A percentile compares a stretch with the other conserved stretches of the same genome.
Evolutionary conservation across 2,113 vertebrate species (phyloP).

Genomic region (Semnornis frantzii): DNA sequence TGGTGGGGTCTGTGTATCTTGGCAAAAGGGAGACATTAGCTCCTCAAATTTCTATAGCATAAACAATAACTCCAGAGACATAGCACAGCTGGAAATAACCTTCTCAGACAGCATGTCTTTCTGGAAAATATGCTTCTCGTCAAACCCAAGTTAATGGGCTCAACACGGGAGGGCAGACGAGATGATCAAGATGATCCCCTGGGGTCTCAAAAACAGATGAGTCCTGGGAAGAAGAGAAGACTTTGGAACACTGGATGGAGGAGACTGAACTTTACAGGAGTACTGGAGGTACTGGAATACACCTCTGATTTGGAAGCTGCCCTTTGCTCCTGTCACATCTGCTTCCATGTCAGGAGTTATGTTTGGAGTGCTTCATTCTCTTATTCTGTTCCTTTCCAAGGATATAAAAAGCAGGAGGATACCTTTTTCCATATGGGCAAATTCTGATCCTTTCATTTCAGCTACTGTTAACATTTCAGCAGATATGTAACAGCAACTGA

Average conservation of each 20-base stretch:
- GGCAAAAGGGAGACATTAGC: background rate
- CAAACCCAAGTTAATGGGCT: background rate
- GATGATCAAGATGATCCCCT: background rate
- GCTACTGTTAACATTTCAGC: background rate
- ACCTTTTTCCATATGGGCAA: background rate
- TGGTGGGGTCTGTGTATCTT: background rate
- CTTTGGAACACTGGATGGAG: background rate
- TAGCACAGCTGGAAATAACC: slow-evolving; percentile 42
- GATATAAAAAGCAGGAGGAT: background rate
- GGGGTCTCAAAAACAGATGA: slow-evolving; percentile 6
- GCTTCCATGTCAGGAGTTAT: background rate
- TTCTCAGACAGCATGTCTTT: slow-evolving; percentile 17
- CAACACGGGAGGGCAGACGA: background rate
- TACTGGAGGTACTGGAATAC: background rate
- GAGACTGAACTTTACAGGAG: background rate
- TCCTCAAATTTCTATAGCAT: slow-evolving; percentile 45
- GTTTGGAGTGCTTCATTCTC: background rate
- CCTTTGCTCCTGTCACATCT: background rate
- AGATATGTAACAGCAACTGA: background rate
- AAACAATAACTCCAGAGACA: slow-evolving; percentile 47
- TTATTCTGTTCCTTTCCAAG: background rate
- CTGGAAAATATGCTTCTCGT: slow-evolving; percentile 28
- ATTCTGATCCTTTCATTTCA: background rate
- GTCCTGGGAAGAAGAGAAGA: background rate
- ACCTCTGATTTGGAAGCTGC: background rate